Evolutionary conservation across 2,888 invertebrate genomes (phyloP), one percentile per base, ranked within the genome.

Genomic region (Drosophila kokeensis): DNA sequence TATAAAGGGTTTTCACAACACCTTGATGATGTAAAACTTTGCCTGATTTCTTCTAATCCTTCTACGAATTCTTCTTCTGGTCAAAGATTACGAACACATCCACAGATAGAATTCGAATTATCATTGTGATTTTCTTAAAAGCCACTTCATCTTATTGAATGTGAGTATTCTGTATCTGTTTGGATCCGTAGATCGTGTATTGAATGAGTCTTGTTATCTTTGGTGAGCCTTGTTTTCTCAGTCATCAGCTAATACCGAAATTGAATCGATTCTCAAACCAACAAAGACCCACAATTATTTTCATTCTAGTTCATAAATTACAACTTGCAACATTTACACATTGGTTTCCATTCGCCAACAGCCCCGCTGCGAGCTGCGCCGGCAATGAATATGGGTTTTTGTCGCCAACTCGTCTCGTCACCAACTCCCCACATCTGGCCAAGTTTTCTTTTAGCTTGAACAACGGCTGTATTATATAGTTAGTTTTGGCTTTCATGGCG

Each of bases 401-500:
- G 27, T 38, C 36, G 4, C 27, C 36, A 55, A 36, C 18, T 21
- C 15, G 13, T 18, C 24, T 36, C 24, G 2, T 36, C 11, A 10
- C 2, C 34, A 38, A 8, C 5, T 45, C 8, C 15, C 54, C 49
- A 55, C 49, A 55, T 13, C 27, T 34, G 15, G 50, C 78, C 61
- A 60, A 63, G 60, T 63, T 38, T 34, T 11, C 52, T n/a, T n/a
- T 38, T 29, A 21, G 13, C 57, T 32, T 32, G 42, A 60, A 69
- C 64, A 70, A 64, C 64, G 58, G 48, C 34, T 53, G 54, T 45
- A 15, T 45, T 45, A 49, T 18, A 60, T 67, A 78, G 63, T 73
- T 24, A 8, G 45, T 24, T 24, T 81, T 70, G 67, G 50, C 78
- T 73, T 83, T 81, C 60, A 57, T 65, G 52, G 71, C 76, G 85